phyloP scores from a whole-genome alignment of 2,113 vertebrate genomes.

The Rhea americana region DNA sequence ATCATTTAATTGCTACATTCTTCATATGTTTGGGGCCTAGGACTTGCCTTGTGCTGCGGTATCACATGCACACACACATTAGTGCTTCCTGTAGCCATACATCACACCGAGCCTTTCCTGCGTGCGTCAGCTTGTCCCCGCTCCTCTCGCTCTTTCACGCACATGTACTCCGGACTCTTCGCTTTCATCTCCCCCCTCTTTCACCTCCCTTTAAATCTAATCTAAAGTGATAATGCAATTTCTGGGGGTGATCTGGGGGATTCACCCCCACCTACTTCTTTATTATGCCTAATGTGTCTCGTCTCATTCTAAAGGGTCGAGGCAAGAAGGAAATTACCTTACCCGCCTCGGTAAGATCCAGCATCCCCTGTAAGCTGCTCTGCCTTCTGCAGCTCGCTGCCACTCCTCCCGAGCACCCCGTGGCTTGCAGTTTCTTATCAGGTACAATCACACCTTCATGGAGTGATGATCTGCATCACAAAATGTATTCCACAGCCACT shows the following conservation, averaged over 20 bases:
- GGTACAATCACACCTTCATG: background rate
- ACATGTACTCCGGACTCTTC: fast-evolving
- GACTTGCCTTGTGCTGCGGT: fast-evolving
- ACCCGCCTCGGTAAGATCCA: fast-evolving
- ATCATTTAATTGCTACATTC: background rate
- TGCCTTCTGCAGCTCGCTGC: fast-evolving
- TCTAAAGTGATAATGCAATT: background rate
- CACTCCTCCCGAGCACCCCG: background rate
- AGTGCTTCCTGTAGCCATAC: fast-evolving
- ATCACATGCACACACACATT: background rate
- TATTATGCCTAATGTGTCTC: background rate
- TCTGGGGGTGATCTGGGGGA: fast-evolving
- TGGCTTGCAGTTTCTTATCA: fast-evolving
- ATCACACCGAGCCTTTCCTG: background rate
- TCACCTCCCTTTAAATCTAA: background rate
- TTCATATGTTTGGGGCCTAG: background rate
- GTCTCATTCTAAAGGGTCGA: background rate
- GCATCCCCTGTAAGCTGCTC: background rate
- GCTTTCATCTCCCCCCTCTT: background rate
- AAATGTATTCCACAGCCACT: background rate
- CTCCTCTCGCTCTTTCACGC: background rate
- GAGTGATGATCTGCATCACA: background rate
- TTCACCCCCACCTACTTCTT: background rate
- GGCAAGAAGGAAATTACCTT: fast-evolving
- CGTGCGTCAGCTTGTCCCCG: background rate